Conservation (phyloP, 1,140 invertebrate species). For the Ceratina calcarata region DNA sequence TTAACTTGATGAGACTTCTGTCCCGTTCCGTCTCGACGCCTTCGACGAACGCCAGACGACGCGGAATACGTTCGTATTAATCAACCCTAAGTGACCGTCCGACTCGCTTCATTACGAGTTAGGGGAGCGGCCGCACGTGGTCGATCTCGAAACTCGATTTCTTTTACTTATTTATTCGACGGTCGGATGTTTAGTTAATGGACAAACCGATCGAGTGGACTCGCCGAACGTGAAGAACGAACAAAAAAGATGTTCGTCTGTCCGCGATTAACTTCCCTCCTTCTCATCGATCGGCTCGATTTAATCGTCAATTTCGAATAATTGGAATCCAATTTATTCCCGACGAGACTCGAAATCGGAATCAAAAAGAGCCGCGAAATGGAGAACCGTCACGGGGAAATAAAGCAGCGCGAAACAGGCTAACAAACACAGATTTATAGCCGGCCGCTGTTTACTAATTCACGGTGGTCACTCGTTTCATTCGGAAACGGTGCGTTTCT, state of each 20-base stretch:
- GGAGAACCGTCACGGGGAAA: too few species aligned
- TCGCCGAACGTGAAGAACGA: background rate
- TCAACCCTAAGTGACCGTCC: background rate
- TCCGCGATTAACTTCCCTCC: too few species aligned
- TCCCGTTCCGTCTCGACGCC: slow-evolving; percentile 32
- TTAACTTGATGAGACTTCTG: slow-evolving; percentile 58
- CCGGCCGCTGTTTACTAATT: background rate
- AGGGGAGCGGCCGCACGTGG: background rate
- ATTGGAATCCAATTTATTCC: background rate
- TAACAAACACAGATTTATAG: too few species aligned
- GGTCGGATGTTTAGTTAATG: background rate
- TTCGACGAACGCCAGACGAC: slow-evolving; percentile 2
- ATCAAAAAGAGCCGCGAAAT: background rate
- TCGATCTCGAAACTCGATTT: background rate
- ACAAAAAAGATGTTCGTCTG: background rate
- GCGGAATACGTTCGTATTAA: background rate
- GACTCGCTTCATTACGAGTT: slow-evolving; percentile 11
- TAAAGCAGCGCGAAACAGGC: too few species aligned
- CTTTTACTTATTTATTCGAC: background rate
- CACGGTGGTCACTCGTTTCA: slow-evolving; percentile 1
- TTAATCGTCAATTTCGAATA: background rate
- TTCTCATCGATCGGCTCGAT: background rate
- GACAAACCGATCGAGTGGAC: background rate
- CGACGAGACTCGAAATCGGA: background rate
- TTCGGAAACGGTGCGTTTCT: background rate